A percentile compares a stretch with the other conserved stretches of the same genome.
These are phyloP conservation scores for Melanargia galathea DNA, from an alignment of 2,888 invertebrate species.

Conservation along the genomic window DNA sequence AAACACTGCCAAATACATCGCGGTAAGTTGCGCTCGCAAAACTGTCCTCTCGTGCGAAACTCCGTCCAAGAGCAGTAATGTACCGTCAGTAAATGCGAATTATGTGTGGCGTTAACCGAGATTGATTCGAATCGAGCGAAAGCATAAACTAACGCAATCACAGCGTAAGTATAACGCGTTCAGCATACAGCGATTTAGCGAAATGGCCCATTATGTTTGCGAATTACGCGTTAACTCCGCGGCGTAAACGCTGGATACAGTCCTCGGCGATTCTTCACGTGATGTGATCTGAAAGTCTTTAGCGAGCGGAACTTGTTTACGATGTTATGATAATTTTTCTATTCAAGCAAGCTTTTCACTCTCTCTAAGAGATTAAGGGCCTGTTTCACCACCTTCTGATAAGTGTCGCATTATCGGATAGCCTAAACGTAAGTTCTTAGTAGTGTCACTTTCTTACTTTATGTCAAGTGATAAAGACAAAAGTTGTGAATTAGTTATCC, in stretches of 20 bases:
- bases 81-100: slow-evolving; percentile 26
- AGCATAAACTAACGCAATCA: slow-evolving; percentile 36
- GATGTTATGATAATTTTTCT: too few relatives aligned
- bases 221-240: slow-evolving; percentile 35
- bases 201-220: slow-evolving; percentile 37
- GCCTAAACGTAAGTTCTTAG: too few relatives aligned
- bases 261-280: slow-evolving; percentile 26
- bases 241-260: slow-evolving; percentile 38
- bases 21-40: not conserved
- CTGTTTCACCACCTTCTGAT: too few relatives aligned
- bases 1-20: not conserved
- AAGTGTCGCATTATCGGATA: too few relatives aligned
- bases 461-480: too few relatives aligned
- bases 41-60: not conserved
- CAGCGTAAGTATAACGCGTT: slow-evolving; percentile 27
- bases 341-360: too few relatives aligned
- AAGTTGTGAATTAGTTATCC: too few relatives aligned
- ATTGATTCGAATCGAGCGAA: slow-evolving; percentile 32
- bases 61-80: slow-evolving; percentile 21
- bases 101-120: slow-evolving; percentile 29
- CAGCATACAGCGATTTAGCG: slow-evolving; percentile 40
- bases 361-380: too few relatives aligned
- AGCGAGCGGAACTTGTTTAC: not conserved
- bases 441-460: too few relatives aligned
- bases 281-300: slow-evolving; percentile 6